phyloP scores from a whole-genome alignment of 2,797 vertebrate species.

The Acridotheres tristis region DNA sequence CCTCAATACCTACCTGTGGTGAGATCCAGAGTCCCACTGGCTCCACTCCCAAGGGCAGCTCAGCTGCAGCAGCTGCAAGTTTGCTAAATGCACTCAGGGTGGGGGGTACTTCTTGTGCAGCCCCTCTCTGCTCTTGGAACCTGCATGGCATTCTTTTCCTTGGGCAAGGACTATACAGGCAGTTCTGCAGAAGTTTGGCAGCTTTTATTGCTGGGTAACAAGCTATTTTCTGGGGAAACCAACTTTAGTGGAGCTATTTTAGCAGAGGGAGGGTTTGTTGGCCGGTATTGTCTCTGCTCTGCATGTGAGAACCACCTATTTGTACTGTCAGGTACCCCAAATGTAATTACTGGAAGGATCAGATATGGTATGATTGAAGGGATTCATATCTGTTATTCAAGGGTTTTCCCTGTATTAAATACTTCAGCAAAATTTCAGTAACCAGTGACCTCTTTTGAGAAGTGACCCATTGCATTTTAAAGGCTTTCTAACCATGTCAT shows the following conservation, averaged over 20 bases:
- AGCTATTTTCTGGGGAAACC: neutral
- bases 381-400: neutral
- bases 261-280: neutral
- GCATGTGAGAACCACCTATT: neutral
- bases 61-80: neutral
- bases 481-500: slow-evolving; percentile 11
- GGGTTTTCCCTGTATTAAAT: neutral
- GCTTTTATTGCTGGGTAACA: neutral
- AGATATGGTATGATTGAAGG: neutral
- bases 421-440: neutral
- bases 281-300: neutral
- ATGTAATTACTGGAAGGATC: neutral
- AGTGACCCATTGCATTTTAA: slow-evolving; percentile 42
- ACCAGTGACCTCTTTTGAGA: slow-evolving; percentile 4
- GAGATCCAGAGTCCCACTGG: neutral
- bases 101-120: neutral
- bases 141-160: neutral
- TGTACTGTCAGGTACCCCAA: neutral
- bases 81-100: fast-evolving
- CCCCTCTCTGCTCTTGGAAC: neutral
- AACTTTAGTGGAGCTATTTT: neutral
- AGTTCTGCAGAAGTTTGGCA: neutral
- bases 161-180: neutral
- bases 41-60: neutral
- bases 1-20: neutral